Base-by-base conservation (phyloP, 2,797 vertebrate genomes). In the Bovichtus variegatus region DNA sequence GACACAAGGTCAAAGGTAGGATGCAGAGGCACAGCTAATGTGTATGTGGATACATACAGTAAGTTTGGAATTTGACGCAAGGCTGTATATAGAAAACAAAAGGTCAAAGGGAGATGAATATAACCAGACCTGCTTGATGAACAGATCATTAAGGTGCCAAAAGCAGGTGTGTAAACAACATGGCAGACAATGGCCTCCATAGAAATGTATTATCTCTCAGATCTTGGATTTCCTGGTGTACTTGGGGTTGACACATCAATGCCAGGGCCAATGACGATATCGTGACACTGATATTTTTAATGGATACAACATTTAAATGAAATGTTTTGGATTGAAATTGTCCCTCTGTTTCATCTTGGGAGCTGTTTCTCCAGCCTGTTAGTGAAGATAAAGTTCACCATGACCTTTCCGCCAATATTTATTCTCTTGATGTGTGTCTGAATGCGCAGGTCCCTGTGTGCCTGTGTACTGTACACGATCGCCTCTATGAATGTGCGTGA, bases 61-160 rank as follows among this genome's bases (percentile, higher is more conserved):
- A 46, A 72, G 53, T 57, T 67, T 63, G 23, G 63, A 76, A 77
- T 75, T 61, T 81, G 27, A 70, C 49, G 58, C 38, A 71, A 64
- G 65, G 72, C 70, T 72, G 74, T 68, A 82, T 86, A 65, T 74
- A 72, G 81, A 51, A 86, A 92, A 94, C 91, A 85, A 82, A 85
- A 92, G 91, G 90, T 94, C 93, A 94, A 92, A 91, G 87, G 70
- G 91, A 93, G 90, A 94, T 96, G 95, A 96, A 93, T 89, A 91
- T 92, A 95, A 93, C 71, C 94, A 96, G 93, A 94, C 91, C 77
- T 65, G 90, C 63, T 76, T 71, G 57, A 92, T 89, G 81, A 89
- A 86, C 46, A 91, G 85, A 77, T 88, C 74, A 81, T 84, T 89
- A 91, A 92, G 89, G 89, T 84, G 78, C 73, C 93, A 94, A 94